phyloP scores from a whole-genome alignment of 1,140 invertebrate genomes.

The Magallana gigas region DNA sequence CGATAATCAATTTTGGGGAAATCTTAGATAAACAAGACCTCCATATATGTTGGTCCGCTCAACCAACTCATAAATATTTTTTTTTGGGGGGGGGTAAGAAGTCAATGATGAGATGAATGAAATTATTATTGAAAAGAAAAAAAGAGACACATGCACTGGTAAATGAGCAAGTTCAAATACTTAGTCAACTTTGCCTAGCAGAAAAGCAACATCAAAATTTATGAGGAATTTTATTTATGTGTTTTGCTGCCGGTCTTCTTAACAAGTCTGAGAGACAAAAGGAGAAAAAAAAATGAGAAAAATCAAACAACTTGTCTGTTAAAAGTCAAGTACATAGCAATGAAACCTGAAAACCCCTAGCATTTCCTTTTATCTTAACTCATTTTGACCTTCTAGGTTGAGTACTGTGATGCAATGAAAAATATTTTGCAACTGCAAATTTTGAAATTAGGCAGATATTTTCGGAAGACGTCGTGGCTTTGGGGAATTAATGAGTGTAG shows the following conservation, averaged over 20 bases:
- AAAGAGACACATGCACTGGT: not conserved
- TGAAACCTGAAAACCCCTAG: slow-evolving; percentile 11
- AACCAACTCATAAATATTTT: not conserved
- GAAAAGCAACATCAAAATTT: not conserved
- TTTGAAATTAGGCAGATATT: slow-evolving; percentile 31
- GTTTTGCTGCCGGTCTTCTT: slow-evolving; percentile 4
- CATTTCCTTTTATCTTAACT: not conserved
- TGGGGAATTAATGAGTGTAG: slow-evolving; percentile 29
- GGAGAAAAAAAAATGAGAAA: not conserved
- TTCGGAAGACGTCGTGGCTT: slow-evolving; percentile 15
- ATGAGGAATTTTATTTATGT: not conserved
- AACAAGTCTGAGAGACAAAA: not conserved
- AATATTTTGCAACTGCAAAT: not conserved
- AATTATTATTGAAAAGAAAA: too few relatives aligned
- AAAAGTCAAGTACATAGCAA: slow-evolving; percentile 23
- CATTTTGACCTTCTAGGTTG: not conserved
- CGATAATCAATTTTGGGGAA: not conserved
- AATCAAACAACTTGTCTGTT: not conserved
- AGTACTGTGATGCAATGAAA: slow-evolving; percentile 23
- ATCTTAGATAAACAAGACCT: not conserved
- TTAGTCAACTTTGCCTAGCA: not conserved
- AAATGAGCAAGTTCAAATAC: not conserved
- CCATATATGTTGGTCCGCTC: too few relatives aligned
- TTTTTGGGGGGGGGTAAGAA: not conserved
- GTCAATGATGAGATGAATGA: too few relatives aligned